Percentiles rank a stretch among this genome's conserved stretches.
Evolutionary conservation across 2,888 invertebrate genomes (phyloP).

Genomic region (Cryptocephalus primarius): DNA sequence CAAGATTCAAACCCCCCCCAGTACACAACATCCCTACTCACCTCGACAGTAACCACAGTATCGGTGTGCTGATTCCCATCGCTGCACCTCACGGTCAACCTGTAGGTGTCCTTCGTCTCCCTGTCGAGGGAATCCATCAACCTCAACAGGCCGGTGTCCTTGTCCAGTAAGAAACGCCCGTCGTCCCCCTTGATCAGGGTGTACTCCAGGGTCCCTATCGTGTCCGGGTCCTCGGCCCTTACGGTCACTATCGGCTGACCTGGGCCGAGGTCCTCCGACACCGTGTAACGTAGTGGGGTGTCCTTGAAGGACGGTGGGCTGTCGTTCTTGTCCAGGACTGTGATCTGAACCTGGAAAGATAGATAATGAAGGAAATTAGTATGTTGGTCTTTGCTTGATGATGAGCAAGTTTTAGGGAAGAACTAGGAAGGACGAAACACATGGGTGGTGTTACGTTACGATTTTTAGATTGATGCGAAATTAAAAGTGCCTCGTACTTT

Average conservation of each 20-base stretch:
- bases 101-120: conserved; percentile 69
- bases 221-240: conserved; percentile 76
- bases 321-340: conserved; percentile 85
- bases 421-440: too few species aligned
- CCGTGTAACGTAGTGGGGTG: conserved; percentile 58
- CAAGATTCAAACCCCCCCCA: too few species aligned
- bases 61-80: conserved; percentile 84
- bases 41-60: conserved; percentile 66
- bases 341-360: conserved; percentile 68
- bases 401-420: too few species aligned
- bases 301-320: conserved; percentile 83
- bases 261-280: conserved; percentile 77
- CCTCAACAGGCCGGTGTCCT: conserved; percentile 58
- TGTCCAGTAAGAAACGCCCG: conserved; percentile 61
- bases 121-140: conserved; percentile 73
- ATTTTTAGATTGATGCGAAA: too few species aligned
- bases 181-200: conserved; percentile 55
- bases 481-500: too few species aligned
- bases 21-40: conserved; percentile 28
- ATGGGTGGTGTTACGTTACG: too few species aligned
- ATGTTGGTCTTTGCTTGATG: too few species aligned
- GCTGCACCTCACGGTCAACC: conserved; percentile 69
- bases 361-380: conserved; percentile 8
- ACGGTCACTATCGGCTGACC: conserved; percentile 70
- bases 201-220: conserved; percentile 66